Conservation (phyloP, 1,140 invertebrate genomes). For the Ooceraea biroi region DNA sequence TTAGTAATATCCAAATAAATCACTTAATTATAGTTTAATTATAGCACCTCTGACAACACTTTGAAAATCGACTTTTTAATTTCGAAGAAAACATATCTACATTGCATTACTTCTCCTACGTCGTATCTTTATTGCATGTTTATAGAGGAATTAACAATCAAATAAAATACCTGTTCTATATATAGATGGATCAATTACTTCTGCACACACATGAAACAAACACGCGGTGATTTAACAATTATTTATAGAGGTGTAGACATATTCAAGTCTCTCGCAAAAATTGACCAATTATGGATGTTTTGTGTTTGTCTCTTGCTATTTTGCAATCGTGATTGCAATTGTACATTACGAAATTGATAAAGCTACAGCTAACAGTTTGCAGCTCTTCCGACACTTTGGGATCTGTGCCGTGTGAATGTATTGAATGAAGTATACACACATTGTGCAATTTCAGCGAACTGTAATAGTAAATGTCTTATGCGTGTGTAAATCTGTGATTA, state of each 20-base stretch:
- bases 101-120: background rate
- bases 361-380: background rate
- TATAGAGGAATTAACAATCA: background rate
- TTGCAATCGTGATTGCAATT: background rate
- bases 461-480: constrained; percentile 42
- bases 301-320: background rate
- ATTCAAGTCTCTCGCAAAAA: background rate
- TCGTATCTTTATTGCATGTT: constrained; percentile 3
- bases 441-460: constrained; percentile 40
- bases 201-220: background rate
- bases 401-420: background rate
- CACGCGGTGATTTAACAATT: background rate
- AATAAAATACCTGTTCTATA: background rate
- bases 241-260: background rate
- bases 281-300: background rate
- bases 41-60: no score
- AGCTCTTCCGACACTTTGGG: background rate
- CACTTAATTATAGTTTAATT: background rate
- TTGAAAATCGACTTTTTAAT: no score
- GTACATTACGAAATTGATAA: constrained; percentile 19
- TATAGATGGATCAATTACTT: background rate
- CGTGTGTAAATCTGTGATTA: constrained; percentile 29
- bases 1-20: background rate
- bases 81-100: background rate
- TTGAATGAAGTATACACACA: constrained; percentile 7